Evolutionary conservation across 2,797 vertebrate genomes (phyloP), one percentile per base, ranked within the genome.

Genomic region (Sibirionetta formosa): DNA sequence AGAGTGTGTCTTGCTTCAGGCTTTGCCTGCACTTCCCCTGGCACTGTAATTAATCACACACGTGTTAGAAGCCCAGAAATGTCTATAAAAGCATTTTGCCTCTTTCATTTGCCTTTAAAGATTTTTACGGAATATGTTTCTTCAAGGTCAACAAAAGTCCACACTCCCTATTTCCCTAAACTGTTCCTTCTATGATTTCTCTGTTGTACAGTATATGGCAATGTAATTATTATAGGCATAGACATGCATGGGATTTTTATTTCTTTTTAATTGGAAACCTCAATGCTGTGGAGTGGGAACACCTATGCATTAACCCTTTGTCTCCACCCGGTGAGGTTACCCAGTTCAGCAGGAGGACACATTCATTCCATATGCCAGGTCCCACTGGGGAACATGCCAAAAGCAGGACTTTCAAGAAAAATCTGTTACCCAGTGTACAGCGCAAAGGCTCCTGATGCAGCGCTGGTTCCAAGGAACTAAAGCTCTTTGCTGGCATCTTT

Each of bases 401-500:
- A 88, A 97, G 50, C 78, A 80, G 78, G 12, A n/a, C 35, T 84
- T 89, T 86, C 48, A 80, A 64, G 75, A 66, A 69, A 53, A 93
- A 57, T 64, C 83, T 40, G 27, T 24, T 84, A 11, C 6, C 0
- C 11, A 7, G 24, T 48, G 68, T 64, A 68, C 92, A 64, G 64
- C 2, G 0, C 1, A 0, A 46, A 65, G 64, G 38, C 33, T 83
- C 35, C 35, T 19, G 26, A 53, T 1, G 4, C 53, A 65, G 88
- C 0, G 0, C 88, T 70, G 73, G 57, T 70, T 79, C 84, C 0
- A 3, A 82, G 75, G 86, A 96, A 87, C 48, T 18, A n/a, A 96
- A 96, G 94, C 94, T 96, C 96, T 97, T 96, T 97, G 93, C 95
- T 97, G 96, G 90, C 96, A 93, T 44, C 95, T 97, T 92, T 96